Evolutionary conservation across 1,140 invertebrate species (phyloP).

Genomic region (Zaprionus vittiger): DNA sequence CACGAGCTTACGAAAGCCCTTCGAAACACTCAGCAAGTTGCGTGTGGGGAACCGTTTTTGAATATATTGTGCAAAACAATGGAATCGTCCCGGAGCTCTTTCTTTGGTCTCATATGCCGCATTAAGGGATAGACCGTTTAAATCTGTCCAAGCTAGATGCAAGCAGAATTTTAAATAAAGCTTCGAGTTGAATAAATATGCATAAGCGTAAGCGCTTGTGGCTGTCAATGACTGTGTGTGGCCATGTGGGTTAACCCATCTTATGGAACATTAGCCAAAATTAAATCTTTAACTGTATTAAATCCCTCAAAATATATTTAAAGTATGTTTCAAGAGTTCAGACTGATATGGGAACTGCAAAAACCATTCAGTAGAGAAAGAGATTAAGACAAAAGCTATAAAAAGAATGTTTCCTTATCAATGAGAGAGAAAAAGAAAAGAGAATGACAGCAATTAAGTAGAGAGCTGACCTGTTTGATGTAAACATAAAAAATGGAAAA

Average conservation of each 20-base stretch:
- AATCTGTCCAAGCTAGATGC: slow-evolving; percentile 8
- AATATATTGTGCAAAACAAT: slow-evolving; percentile 16
- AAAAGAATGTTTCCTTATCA: not conserved
- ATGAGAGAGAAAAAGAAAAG: not conserved
- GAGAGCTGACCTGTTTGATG: not conserved
- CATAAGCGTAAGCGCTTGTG: not conserved
- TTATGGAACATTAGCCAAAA: not conserved
- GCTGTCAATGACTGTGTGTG: not conserved
- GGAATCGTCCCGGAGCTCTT: slow-evolving; percentile 4
- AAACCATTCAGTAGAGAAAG: not conserved
- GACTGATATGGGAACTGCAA: not conserved
- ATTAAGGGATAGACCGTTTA: slow-evolving; percentile 23
- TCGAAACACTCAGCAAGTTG: slow-evolving; percentile 16
- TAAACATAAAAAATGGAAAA: not conserved
- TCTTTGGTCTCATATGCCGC: not conserved
- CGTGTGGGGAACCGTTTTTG: slow-evolving; percentile 14
- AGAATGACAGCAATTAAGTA: not conserved
- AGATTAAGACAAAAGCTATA: not conserved
- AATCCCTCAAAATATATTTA: not conserved
- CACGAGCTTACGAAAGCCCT: slow-evolving; percentile 14
- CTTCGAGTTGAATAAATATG: not conserved
- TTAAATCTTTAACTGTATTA: not conserved
- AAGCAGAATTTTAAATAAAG: slow-evolving; percentile 5
- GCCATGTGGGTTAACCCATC: not conserved
- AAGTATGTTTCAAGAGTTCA: not conserved